Base-by-base conservation (phyloP, 1,140 invertebrate species). In the Drosophila nigrodunni region DNA sequence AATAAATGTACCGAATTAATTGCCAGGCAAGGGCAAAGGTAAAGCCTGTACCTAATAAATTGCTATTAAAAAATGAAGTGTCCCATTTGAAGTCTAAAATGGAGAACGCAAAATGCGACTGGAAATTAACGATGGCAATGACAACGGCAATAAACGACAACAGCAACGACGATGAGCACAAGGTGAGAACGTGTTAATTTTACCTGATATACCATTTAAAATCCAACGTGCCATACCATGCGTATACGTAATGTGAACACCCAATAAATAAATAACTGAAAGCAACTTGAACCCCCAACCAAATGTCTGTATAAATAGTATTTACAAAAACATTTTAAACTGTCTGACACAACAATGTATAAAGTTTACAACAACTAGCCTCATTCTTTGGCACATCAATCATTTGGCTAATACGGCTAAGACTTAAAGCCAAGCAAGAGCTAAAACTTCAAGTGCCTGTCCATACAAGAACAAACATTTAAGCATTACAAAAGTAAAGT, bases 1-100 rank as follows among this genome's bases (percentile, higher is more conserved):
- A 82, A 83, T 83, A 76, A 76, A 76, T 83, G 69, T 57, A 21
- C 43, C 30, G 61, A 76, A 82, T 82, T 78, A 87, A 86, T 86
- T 76, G 62, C 67, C 49, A 50, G 46, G 57, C 65, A 74, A 74
- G 49, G 71, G 71, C 57, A 67, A 47, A 69, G 58, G 55, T 61
- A 60, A 77, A 66, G 67, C 21, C 15, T 34, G 5, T 55, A 37
- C 65, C 66, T 75, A 78, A 78, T 78, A 75, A 78, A 78, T 78
- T 78, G 59, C 65, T 49, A 75, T 78, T 70, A 74, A 77, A 30
- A 77, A 77, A 58, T 77, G 44, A 77, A 77, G 65, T 69, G 64
- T 25, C 54, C 52, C 70, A 67, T 54, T 67, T 67, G 9, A 25
- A 59, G 47, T 44, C 13, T 41, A 15, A 74, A 52, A 18, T 49